phyloP scores from a whole-genome alignment of 2,797 vertebrate species.

The Graptemys geographica region DNA sequence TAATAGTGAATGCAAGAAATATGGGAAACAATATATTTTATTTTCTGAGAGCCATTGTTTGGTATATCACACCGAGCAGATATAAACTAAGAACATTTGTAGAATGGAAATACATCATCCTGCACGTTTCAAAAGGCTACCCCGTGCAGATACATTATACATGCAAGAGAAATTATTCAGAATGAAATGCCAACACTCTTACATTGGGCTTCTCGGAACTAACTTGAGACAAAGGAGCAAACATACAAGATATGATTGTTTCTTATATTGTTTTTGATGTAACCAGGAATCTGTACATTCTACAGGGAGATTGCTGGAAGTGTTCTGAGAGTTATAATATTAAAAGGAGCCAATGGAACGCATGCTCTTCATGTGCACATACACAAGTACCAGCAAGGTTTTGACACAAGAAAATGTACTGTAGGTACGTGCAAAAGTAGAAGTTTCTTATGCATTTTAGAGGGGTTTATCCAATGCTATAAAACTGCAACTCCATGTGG shows the following conservation, averaged over 20 bases:
- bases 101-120: background rate
- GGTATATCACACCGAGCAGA: accelerated
- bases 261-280: too few relatives aligned
- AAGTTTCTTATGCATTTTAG: conserved; percentile 38
- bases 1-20: background rate
- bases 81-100: background rate
- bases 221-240: background rate
- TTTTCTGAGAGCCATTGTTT: accelerated
- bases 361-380: background rate
- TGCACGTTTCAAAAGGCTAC: background rate
- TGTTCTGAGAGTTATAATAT: background rate
- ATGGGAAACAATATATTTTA: accelerated
- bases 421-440: background rate
- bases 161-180: background rate
- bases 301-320: accelerated
- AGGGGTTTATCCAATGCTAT: background rate
- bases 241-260: background rate
- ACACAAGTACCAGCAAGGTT: background rate
- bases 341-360: accelerated
- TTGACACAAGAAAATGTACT: background rate
- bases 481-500: conserved; percentile 37
- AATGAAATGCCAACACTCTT: background rate
- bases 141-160: background rate
- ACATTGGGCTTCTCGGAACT: background rate
- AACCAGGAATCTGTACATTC: background rate